phyloP scores from a whole-genome alignment of 2,888 invertebrate genomes.

The Sinohyriopsis cumingii region DNA sequence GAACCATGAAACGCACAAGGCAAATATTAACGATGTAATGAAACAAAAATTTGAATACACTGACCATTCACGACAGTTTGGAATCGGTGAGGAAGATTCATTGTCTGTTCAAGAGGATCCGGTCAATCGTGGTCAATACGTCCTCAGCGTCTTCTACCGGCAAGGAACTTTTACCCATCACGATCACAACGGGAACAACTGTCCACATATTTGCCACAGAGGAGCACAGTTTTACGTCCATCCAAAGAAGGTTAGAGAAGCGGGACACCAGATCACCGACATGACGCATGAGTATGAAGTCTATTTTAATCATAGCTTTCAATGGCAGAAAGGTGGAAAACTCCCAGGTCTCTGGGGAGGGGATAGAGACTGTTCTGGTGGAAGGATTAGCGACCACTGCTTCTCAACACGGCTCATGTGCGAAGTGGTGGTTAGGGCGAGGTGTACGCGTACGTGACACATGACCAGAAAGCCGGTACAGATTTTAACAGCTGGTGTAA shows the following conservation, averaged over 20 bases:
- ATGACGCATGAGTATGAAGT: slow-evolving; percentile 37
- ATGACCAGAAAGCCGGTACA: slow-evolving; percentile 1
- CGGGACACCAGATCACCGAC: slow-evolving; percentile 7
- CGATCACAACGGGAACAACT: too few relatives aligned
- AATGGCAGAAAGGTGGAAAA: too few relatives aligned
- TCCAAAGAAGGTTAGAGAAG: slow-evolving; percentile 16
- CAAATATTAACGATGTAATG: too few relatives aligned
- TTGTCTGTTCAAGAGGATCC: slow-evolving; percentile 25
- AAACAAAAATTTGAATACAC: too few relatives aligned
- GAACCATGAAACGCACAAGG: too few relatives aligned
- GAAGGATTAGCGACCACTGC: slow-evolving; percentile 33
- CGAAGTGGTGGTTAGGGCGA: slow-evolving; percentile 44
- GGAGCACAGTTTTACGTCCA: slow-evolving; percentile 35
- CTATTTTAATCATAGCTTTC: slow-evolving; percentile 14
- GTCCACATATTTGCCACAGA: slow-evolving; percentile 8
- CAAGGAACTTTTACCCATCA: too few relatives aligned
- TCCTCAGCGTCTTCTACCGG: slow-evolving; percentile 26
- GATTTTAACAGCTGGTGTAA: slow-evolving; percentile 2
- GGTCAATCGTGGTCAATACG: slow-evolving; percentile 19
- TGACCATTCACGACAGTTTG: too few relatives aligned
- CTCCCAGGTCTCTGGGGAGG: too few relatives aligned
- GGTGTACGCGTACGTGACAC: slow-evolving; percentile 44
- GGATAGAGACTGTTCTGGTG: slow-evolving; percentile 43
- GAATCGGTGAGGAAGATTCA: slow-evolving; percentile 7
- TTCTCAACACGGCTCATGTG: slow-evolving; percentile 51